Evolutionary conservation across 2,888 invertebrate species (phyloP).

Genomic region (Hirudinaria manillensis): DNA sequence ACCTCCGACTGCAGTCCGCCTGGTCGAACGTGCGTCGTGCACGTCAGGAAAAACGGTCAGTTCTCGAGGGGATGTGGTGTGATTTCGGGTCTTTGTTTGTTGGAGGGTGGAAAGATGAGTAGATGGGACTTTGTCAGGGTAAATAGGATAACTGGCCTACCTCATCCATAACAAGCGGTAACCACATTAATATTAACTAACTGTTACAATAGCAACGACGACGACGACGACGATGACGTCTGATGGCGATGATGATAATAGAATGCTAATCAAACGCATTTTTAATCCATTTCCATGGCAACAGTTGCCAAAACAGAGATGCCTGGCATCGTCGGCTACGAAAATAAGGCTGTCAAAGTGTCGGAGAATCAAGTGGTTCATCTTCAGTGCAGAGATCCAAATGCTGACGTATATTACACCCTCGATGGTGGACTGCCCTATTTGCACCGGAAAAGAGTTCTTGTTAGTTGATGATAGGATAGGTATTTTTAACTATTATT

Average conservation of each 20-base stretch:
- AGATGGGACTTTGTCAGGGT: no score
- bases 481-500: no score
- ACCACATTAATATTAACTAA: not conserved
- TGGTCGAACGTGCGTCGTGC: conserved; percentile 48
- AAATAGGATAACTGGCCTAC: no score
- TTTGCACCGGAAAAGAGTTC: conserved; percentile 44
- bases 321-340: conserved; percentile 40
- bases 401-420: conserved; percentile 51
- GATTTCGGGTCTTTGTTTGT: no score
- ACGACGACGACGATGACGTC: not conserved
- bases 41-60: conserved; percentile 47
- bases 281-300: not conserved
- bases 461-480: conserved; percentile 42
- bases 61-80: not conserved
- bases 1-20: conserved; percentile 50
- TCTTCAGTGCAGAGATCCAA: conserved; percentile 45
- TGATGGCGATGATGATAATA: not conserved
- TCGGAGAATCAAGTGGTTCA: conserved; percentile 44
- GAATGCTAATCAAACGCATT: not conserved
- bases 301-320: conserved; percentile 27
- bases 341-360: conserved; percentile 45
- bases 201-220: not conserved
- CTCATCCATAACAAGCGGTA: no score
- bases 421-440: conserved; percentile 51
- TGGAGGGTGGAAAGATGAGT: no score